Evolutionary conservation across 2,888 invertebrate genomes (phyloP).

Genomic region (Thymelicus sylvestris): DNA sequence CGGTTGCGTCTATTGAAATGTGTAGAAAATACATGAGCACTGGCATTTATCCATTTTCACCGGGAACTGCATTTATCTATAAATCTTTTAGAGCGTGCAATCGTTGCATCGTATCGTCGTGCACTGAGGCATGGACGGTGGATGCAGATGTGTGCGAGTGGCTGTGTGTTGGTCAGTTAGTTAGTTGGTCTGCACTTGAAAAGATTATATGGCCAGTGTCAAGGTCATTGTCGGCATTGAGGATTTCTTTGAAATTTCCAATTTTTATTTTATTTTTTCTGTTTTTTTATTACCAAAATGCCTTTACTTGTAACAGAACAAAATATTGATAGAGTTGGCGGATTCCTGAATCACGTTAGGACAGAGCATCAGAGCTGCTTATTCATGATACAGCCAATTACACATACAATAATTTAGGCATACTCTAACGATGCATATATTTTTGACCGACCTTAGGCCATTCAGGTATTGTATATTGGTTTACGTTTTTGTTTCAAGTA

Average conservation of each 20-base stretch:
- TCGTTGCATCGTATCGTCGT: conserved; percentile 80
- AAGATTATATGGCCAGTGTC: conserved; percentile 61
- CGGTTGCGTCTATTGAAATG: conserved; percentile 81
- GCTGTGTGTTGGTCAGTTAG: conserved; percentile 55
- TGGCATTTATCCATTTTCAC: conserved; percentile 85
- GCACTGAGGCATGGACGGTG: conserved; percentile 70
- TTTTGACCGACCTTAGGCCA: too few species aligned
- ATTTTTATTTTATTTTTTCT: conserved; percentile 2
- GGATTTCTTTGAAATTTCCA: conserved; percentile 48
- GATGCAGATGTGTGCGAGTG: conserved; percentile 51
- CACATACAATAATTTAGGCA: too few species aligned
- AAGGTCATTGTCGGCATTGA: conserved; percentile 53
- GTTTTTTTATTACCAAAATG: not conserved
- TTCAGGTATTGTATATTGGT: too few species aligned
- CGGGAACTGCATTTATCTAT: conserved; percentile 85
- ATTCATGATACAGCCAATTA: too few species aligned
- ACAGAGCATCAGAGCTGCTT: too few species aligned
- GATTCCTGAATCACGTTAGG: too few species aligned
- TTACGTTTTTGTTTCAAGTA: too few species aligned
- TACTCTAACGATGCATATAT: too few species aligned
- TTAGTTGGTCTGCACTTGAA: conserved; percentile 52
- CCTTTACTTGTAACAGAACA: too few species aligned
- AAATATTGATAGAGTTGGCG: too few species aligned
- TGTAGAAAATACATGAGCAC: conserved; percentile 78
- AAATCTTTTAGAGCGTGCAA: conserved; percentile 86